Evolutionary conservation across 1,140 invertebrate species (phyloP).

Genomic region (Drosophila fuyamai): DNA sequence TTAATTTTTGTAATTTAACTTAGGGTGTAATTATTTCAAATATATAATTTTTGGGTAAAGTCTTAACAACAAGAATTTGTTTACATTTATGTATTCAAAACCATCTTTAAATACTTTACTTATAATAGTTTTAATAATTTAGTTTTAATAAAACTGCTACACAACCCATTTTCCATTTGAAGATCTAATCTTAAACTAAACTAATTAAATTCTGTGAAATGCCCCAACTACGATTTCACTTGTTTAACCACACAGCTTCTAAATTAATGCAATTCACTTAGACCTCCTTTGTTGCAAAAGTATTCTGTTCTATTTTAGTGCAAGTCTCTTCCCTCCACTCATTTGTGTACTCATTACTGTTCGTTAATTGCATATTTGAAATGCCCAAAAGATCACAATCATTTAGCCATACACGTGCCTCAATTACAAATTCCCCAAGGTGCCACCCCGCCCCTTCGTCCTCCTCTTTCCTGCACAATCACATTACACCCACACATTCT

Average conservation of each 20-base stretch:
- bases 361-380: conserved; percentile 61
- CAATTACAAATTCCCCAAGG: conserved; percentile 70
- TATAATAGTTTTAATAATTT: too few species aligned
- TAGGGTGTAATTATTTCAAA: too few species aligned
- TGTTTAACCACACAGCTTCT: not conserved
- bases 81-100: not conserved
- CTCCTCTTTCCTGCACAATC: conserved; percentile 1
- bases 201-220: not conserved
- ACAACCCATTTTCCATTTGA: not conserved
- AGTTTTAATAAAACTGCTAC: too few species aligned
- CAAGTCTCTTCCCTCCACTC: not conserved
- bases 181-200: not conserved
- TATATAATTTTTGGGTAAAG: too few species aligned
- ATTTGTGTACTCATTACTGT: conserved; percentile 49
- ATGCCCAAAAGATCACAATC: conserved; percentile 70
- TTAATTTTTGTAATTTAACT: too few species aligned
- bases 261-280: conserved; percentile 27
- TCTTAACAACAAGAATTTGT: too few species aligned
- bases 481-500: conserved; percentile 11
- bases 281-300: conserved; percentile 17
- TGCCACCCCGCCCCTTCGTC: conserved; percentile 6
- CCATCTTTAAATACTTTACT: too few species aligned
- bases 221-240: not conserved
- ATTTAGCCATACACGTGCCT: conserved; percentile 69
- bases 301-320: conserved; percentile 1